Evolutionary conservation across 2,888 invertebrate species (phyloP).

Genomic region (Patella caerulea): DNA sequence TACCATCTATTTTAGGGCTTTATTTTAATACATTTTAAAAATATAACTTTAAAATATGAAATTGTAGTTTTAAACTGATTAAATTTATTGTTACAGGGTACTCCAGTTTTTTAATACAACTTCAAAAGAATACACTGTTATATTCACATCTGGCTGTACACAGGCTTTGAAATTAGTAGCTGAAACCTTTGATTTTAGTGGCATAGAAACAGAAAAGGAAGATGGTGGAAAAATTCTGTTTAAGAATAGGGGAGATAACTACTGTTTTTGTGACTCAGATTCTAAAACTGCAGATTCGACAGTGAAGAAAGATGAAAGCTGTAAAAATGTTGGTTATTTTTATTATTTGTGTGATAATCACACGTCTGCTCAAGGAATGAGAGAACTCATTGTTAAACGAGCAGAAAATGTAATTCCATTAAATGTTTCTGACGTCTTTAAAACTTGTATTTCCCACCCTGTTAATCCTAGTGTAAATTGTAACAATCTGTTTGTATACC

Average conservation of each 20-base stretch:
- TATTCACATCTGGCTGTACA: conserved; percentile 97
- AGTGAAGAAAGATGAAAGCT: neutral
- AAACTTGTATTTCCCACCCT: neutral
- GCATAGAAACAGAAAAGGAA: neutral
- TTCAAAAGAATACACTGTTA: conserved; percentile 84
- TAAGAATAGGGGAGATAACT: conserved; percentile 23
- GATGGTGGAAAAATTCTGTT: conserved; percentile 11
- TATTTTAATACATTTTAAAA: too few relatives aligned
- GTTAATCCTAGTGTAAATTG: neutral
- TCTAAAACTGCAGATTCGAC: neutral
- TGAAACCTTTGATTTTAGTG: conserved; percentile 78
- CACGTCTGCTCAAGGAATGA: conserved; percentile 94
- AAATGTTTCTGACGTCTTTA: neutral
- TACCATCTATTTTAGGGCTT: too few relatives aligned
- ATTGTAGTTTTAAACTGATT: neutral
- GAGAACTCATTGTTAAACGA: conserved; percentile 78
- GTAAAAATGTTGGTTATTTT: conserved; percentile 77
- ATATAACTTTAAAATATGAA: too few relatives aligned
- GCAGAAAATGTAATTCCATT: conserved; percentile 1
- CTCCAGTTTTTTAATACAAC: conserved; percentile 88
- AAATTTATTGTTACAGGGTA: conserved; percentile 75
- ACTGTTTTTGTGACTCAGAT: neutral
- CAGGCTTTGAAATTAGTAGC: conserved; percentile 86
- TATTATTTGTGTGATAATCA: conserved; percentile 91
- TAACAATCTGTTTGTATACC: conserved; percentile 81